Conservation (phyloP, 2,888 invertebrate genomes). For the Alcis repandata region DNA sequence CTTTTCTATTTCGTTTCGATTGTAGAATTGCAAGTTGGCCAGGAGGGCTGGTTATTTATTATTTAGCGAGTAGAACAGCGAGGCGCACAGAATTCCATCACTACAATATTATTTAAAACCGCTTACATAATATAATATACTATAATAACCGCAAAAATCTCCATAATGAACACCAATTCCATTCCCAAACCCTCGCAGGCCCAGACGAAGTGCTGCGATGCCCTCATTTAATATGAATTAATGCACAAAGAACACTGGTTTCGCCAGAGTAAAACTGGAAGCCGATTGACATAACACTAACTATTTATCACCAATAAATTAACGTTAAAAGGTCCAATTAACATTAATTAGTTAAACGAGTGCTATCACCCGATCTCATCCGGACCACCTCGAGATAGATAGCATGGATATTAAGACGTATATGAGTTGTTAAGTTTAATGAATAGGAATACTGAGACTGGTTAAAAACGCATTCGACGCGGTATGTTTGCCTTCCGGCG, state of each 20-base stretch:
- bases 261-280: slow-evolving; percentile 23
- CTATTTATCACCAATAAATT: slow-evolving; percentile 23
- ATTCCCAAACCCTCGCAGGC: slow-evolving; percentile 5
- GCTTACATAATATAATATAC: too few species aligned
- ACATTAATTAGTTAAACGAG: slow-evolving; percentile 19
- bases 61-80: too few species aligned
- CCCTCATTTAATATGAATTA: slow-evolving; percentile 20
- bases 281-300: slow-evolving; percentile 23
- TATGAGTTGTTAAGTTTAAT: neutral
- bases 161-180: neutral
- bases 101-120: neutral
- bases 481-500: neutral
- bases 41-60: too few species aligned
- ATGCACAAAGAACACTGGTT: slow-evolving; percentile 12
- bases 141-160: neutral
- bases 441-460: neutral
- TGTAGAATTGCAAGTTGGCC: too few species aligned
- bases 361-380: slow-evolving; percentile 8
- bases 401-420: slow-evolving; percentile 11
- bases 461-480: slow-evolving; percentile 10
- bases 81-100: too few species aligned
- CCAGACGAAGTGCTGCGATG: neutral
- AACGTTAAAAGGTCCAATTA: slow-evolving; percentile 27
- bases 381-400: slow-evolving; percentile 4
- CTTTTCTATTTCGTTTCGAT: too few species aligned